Percentiles rank a stretch among this genome's conserved stretches.
These are phyloP conservation scores for Tyria jacobaeae DNA, from an alignment of 2,888 invertebrate species.

Conservation along the genomic window DNA sequence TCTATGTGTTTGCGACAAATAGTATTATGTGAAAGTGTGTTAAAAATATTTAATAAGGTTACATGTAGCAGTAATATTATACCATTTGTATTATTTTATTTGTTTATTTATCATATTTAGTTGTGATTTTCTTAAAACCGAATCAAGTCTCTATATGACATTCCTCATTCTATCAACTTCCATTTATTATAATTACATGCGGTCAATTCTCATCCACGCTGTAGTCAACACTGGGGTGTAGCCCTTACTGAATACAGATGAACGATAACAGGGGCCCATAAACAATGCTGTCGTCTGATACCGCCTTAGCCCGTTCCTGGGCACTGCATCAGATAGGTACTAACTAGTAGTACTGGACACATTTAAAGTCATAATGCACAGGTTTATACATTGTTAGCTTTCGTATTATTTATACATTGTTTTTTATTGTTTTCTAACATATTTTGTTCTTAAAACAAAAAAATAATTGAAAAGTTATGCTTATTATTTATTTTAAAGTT, in stretches of 20 bases:
- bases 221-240: slow-evolving; percentile 36
- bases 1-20: too few species aligned
- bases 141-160: not conserved
- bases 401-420: too few species aligned
- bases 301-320: slow-evolving; percentile 32
- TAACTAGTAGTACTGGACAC: slow-evolving; percentile 31
- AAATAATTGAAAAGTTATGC: slow-evolving; percentile 12
- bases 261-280: slow-evolving; percentile 73
- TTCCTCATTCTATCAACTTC: not conserved
- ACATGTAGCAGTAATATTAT: too few species aligned
- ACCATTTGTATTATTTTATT: too few species aligned
- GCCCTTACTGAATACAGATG: slow-evolving; percentile 66
- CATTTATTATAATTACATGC: slow-evolving; percentile 8
- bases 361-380: slow-evolving; percentile 12
- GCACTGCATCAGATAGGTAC: slow-evolving; percentile 25
- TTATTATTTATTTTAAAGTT: slow-evolving; percentile 27
- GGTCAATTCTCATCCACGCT: slow-evolving; percentile 28
- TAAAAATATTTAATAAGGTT: too few species aligned
- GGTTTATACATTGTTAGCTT: slow-evolving; percentile 13
- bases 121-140: too few species aligned
- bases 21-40: not conserved
- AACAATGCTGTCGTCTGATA: slow-evolving; percentile 73
- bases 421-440: too few species aligned
- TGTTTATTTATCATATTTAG: too few species aligned
- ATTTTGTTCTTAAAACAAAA: too few species aligned